Evolutionary conservation across 2,113 vertebrate genomes (phyloP), one percentile per base, ranked within the genome.

Genomic region (Apteryx owenii): DNA sequence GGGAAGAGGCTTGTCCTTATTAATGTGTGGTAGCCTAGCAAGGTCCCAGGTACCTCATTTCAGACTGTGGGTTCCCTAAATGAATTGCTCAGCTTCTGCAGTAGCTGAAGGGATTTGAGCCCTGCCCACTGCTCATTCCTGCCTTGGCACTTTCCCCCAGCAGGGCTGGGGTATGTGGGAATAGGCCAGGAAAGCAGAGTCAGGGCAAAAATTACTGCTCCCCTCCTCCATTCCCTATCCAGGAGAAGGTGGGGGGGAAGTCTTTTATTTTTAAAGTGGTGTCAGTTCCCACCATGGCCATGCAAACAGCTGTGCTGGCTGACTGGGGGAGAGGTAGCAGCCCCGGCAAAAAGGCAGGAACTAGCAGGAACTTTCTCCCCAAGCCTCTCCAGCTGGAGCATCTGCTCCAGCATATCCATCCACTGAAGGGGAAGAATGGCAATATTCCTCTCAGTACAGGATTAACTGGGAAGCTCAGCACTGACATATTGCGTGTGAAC

Each of bases 21-120:
- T 3, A 23, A 17, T 0, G 25, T 0, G 0, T 1, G 7, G 42
- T 10, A 31, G n/a, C 25, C 31, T 76, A 44, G 76, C 8, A 23
- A 65, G 62, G 54, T 28, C 40, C n/a, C 48, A 9, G 14, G 54
- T 26, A 33, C 60, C 38, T 73, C 12, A 12, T 5, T 31, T 36
- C 54, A 19, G 75, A 2, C 40, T 12, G 56, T 2, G 7, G 9
- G 13, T 16, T 38, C 13, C 31, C 42, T 29, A 42, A 48, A 20
- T 4, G 29, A 58, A 44, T 14, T 0, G 1, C 16, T 56, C 16
- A 16, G 46, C 13, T 54, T 4, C 50, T 2, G 56, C 9, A 0
- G 14, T 28, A 0, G 5, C 68, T 15, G 36, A 13, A 8, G 26
- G 17, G 60, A 7, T 1, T 6, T 19, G 1, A 21, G 50, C 29